Evolutionary conservation across 2,797 vertebrate species (phyloP), one percentile per base, ranked within the genome.

Genomic region (Saxicola maurus): DNA sequence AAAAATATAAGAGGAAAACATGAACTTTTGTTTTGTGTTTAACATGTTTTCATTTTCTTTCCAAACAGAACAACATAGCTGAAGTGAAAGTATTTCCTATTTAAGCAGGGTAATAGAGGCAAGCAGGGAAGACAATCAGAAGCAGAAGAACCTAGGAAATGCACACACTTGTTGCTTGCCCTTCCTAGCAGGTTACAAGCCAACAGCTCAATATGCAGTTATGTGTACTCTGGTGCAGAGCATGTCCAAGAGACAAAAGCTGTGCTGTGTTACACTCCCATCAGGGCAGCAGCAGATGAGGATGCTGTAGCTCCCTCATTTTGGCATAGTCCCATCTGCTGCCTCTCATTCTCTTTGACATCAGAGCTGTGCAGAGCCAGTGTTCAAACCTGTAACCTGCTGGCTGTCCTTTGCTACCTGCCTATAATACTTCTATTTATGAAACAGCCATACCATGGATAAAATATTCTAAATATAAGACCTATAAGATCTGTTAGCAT

Each of bases 161-260:
- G 30, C n/a, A 20, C 8, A 5, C 10, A 6, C 8, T 77, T 60
- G 27, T 64, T 66, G 45, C 24, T 55, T 37, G 35, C 2, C 11
- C 27, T 21, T 83, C 21, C 30, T 27, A 37, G 75, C 15, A 38
- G n/a, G 23, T 64, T 43, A 3, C 8, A n/a, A n/a, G n/a, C 33
- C 27, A 76, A 11, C 15, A 42, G 35, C 7, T 28, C 2, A 1
- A 24, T 35, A 13, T 0, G 8, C 7, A 28, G 25, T 52, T 35
- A 5, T 21, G 40, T 27, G 35, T 11, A 6, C 17, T 60, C 4
- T 15, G 38, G 2, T 4, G 30, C 37, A 68, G 38, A 59, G 11
- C 6, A 4, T 24, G 21, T n/a, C 17, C 33, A n/a, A 27, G 64
- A 6, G 25, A 7, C 72, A 68, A 23, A 18, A 53, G 33, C 33